These are phyloP conservation scores for Ischnura elegans DNA, from an alignment of 2,888 invertebrate genomes.

Conservation along the genomic window DNA sequence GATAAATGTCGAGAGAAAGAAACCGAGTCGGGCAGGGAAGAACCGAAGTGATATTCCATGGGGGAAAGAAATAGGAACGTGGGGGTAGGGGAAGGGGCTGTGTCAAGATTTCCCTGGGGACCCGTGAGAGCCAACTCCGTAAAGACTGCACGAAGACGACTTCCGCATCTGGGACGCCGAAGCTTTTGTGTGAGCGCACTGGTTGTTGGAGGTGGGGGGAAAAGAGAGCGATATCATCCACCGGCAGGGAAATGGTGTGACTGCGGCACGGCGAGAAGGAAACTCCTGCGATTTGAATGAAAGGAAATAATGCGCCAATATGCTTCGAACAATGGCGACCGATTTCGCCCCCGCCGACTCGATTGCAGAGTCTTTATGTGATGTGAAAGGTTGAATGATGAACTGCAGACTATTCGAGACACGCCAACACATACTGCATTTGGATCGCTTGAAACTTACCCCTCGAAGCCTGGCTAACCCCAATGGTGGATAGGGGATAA, in stretches of 20 bases:
- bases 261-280: background rate
- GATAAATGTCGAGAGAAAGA: background rate
- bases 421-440: background rate
- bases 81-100: background rate
- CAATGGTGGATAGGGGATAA: no score
- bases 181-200: slow-evolving; percentile 3
- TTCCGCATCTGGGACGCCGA: slow-evolving; percentile 41
- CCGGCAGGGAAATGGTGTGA: background rate
- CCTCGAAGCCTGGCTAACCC: background rate
- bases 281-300: background rate
- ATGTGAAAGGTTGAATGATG: background rate
- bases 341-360: background rate
- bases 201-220: background rate
- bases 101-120: slow-evolving; percentile 43
- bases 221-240: background rate
- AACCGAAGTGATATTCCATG: background rate
- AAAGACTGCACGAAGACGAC: background rate
- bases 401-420: background rate
- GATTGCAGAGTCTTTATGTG: background rate
- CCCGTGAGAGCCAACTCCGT: background rate
- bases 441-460: background rate
- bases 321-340: background rate
- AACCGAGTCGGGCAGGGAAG: background rate
- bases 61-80: background rate
- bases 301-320: background rate